phyloP scores from a whole-genome alignment of 2,113 vertebrate genomes.

The Elachura formosa region DNA sequence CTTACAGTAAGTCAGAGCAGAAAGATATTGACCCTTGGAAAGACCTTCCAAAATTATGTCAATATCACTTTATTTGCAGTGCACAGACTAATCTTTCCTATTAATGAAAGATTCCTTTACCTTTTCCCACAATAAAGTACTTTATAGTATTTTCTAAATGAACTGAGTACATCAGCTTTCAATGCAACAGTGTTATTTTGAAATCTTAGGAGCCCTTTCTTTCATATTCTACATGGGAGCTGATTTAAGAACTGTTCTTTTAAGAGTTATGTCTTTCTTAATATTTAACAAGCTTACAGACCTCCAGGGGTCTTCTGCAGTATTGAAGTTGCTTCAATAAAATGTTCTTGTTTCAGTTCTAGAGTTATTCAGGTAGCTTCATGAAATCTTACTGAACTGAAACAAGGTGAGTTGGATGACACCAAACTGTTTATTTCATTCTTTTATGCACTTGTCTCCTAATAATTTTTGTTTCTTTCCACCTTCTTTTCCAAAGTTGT shows the following conservation, averaged over 20 bases:
- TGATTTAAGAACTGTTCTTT: slow-evolving; percentile 58
- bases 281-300: slow-evolving; percentile 62
- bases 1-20: slow-evolving; percentile 13
- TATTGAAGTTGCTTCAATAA: neutral
- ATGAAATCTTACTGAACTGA: neutral
- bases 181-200: slow-evolving; percentile 46
- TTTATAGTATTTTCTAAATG: slow-evolving; percentile 64
- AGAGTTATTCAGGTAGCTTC: neutral
- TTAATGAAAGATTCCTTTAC: slow-evolving; percentile 65
- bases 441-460: neutral
- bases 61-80: slow-evolving; percentile 57
- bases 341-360: neutral
- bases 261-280: slow-evolving; percentile 63
- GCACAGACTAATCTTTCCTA: slow-evolving; percentile 56
- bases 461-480: neutral
- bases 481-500: neutral
- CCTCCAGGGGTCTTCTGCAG: neutral
- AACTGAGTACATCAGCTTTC: slow-evolving; percentile 34
- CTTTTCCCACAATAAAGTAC: slow-evolving; percentile 58
- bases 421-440: neutral
- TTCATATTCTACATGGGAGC: slow-evolving; percentile 46
- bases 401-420: neutral
- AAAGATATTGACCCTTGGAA: slow-evolving; percentile 49
- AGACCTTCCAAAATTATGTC: slow-evolving; percentile 60
- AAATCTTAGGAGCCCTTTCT: neutral